These are phyloP conservation scores for Forbesichthys agassizii DNA, from an alignment of 2,113 vertebrate genomes.

Conservation along the genomic window DNA sequence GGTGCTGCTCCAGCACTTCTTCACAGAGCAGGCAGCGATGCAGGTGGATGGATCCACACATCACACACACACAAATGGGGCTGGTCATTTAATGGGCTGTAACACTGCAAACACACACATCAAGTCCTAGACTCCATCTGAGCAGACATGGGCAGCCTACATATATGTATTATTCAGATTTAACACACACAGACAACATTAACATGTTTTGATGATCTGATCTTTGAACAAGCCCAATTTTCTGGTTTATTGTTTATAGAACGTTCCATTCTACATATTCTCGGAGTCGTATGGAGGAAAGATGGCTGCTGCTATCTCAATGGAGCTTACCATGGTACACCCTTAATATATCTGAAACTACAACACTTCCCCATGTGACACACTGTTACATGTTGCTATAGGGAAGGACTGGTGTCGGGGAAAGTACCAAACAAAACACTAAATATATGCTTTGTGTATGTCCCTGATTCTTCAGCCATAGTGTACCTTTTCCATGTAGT, in stretches of 20 bases:
- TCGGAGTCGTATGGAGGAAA: conserved; percentile 98
- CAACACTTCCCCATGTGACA: conserved; percentile 3
- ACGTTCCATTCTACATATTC: conserved; percentile 92
- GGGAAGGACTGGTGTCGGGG: no score
- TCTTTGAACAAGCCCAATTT: no score
- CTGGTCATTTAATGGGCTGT: no score
- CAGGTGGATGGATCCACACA: conserved; percentile 73
- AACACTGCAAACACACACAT: background rate
- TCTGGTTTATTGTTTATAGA: conserved; percentile 57
- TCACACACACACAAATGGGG: no score
- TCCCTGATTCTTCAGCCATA: no score
- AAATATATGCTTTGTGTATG: no score
- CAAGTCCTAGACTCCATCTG: background rate
- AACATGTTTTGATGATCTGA: background rate
- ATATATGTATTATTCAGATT: background rate
- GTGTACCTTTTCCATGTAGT: no score
- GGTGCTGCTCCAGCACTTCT: conserved; percentile 86
- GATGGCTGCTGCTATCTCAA: conserved; percentile 90
- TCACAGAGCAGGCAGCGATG: conserved; percentile 78
- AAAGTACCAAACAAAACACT: no score
- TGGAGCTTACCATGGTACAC: conserved; percentile 83
- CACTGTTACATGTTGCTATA: no score
- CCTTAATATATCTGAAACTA: background rate
- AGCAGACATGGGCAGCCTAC: background rate
- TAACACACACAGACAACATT: no score